These are phyloP conservation scores for Gryon sp. DNA, from an alignment of 1,140 invertebrate species.

Conservation along the genomic window DNA sequence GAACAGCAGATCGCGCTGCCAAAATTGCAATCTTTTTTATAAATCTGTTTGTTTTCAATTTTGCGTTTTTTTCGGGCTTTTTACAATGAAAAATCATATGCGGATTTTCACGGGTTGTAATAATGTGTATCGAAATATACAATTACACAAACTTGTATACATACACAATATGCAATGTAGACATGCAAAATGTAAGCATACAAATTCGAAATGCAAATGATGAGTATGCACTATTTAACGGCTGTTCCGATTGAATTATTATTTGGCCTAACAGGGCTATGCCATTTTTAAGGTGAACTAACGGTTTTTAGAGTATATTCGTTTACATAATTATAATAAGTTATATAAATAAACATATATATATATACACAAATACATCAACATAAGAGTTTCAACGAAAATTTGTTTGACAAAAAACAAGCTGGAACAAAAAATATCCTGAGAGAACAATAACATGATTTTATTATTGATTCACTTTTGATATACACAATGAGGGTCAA, in stretches of 20 bases:
- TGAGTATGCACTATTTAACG: constrained; percentile 33
- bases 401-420: constrained; percentile 2
- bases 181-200: constrained; percentile 3
- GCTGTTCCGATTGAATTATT: constrained; percentile 39
- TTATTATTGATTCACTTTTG: too few species aligned
- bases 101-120: constrained; percentile 25
- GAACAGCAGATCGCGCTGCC: neutral
- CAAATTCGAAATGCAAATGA: constrained; percentile 6
- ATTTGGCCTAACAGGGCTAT: constrained; percentile 39
- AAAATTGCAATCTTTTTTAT: constrained; percentile 18
- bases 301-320: constrained; percentile 44
- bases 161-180: constrained; percentile 2
- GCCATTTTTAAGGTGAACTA: constrained; percentile 57
- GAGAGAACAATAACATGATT: too few species aligned
- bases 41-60: too few species aligned
- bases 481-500: too few species aligned
- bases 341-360: constrained; percentile 45
- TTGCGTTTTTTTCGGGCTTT: constrained; percentile 33
- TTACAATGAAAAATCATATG: constrained; percentile 29
- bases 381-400: constrained; percentile 16
- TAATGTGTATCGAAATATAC: constrained; percentile 17
- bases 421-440: neutral
- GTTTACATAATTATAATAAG: constrained; percentile 50
- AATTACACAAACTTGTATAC: too few species aligned
- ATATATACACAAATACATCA: constrained; percentile 41